Conservation (phyloP, 2,888 invertebrate species). For the Pristionchus japonicus region DNA sequence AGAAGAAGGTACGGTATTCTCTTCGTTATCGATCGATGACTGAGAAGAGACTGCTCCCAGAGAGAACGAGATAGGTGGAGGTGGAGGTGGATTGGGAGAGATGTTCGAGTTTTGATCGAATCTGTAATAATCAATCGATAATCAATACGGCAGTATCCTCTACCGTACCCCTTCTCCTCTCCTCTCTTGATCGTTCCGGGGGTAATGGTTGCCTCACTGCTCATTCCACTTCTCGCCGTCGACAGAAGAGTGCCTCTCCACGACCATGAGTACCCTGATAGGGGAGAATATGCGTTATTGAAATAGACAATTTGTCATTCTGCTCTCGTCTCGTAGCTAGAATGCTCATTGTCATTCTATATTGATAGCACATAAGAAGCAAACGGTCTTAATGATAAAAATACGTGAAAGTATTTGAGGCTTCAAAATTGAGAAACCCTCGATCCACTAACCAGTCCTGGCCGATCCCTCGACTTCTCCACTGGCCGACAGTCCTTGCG, state of each 20-base stretch:
- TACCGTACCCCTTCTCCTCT: neutral
- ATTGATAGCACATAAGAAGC: too few relatives aligned
- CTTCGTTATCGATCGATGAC: neutral
- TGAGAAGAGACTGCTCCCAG: neutral
- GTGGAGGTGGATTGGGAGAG: neutral
- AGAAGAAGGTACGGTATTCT: neutral
- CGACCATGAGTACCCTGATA: constrained; percentile 15
- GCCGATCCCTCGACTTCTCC: neutral
- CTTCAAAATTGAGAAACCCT: too few relatives aligned
- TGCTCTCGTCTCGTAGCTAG: too few relatives aligned
- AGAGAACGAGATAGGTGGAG: neutral
- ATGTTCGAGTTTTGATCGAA: constrained; percentile 18
- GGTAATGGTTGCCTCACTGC: constrained; percentile 9
- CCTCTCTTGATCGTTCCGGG: neutral
- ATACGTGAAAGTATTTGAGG: too few relatives aligned
- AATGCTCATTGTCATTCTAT: too few relatives aligned
- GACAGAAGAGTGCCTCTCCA: neutral
- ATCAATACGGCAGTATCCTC: neutral
- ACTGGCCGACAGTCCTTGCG: constrained; percentile 10
- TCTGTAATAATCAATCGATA: neutral
- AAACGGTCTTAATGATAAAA: too few relatives aligned
- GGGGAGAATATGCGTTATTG: neutral
- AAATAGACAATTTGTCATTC: too few relatives aligned
- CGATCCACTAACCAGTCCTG: neutral
- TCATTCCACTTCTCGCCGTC: neutral